Conservation (phyloP, 2,113 vertebrate species). For the Brachionichthys hirsutus region DNA sequence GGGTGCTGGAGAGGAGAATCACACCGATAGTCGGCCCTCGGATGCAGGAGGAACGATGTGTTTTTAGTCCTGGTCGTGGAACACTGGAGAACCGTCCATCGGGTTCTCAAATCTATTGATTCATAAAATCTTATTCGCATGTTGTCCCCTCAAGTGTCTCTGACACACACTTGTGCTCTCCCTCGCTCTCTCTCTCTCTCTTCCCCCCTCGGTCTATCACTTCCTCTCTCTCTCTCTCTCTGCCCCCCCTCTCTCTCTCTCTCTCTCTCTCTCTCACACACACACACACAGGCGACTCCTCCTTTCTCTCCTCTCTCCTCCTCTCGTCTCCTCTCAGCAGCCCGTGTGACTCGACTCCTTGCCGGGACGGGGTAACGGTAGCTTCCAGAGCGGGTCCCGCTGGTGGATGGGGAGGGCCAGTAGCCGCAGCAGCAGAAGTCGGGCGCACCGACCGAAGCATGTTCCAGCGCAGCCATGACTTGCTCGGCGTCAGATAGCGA, state of each 20-base stretch:
- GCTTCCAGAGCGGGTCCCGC: conserved; percentile 39
- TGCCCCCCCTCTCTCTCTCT: no score
- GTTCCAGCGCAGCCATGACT: conserved; percentile 98
- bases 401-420: conserved; percentile 65
- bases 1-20: no score
- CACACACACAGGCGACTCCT: conserved; percentile 27
- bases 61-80: no score
- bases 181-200: no score
- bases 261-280: background rate
- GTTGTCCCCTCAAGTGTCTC: conserved; percentile 2
- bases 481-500: conserved; percentile 95
- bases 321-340: conserved; percentile 73
- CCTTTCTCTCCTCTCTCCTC: conserved; percentile 29
- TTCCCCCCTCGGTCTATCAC: no score
- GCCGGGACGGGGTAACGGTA: conserved; percentile 69
- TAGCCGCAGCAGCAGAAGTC: conserved; percentile 73
- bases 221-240: no score
- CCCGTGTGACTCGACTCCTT: conserved; percentile 86
- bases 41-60: no score
- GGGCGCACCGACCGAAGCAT: conserved; percentile 87
- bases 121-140: conserved; percentile 43
- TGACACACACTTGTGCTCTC: background rate
- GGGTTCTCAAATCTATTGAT: conserved; percentile 24
- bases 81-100: no score
- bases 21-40: no score